Percentiles rank a stretch among this genome's conserved stretches.
These are phyloP conservation scores for Aleiodes testaceus DNA, from an alignment of 2,888 invertebrate species.

Conservation along the genomic window DNA sequence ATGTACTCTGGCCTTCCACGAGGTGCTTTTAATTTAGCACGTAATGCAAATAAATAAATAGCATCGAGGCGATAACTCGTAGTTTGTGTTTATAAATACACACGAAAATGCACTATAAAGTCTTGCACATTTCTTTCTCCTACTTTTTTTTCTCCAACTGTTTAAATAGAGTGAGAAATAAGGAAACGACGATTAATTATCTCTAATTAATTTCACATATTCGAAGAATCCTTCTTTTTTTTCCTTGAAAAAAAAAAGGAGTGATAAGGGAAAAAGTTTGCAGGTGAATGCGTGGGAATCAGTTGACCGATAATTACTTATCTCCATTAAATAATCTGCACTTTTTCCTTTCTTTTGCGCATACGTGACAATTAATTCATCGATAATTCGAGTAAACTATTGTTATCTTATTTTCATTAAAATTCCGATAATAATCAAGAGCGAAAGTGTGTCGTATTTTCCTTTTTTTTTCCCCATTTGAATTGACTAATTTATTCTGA, in stretches of 20 bases:
- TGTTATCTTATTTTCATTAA: constrained; percentile 12
- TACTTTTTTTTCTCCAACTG: not conserved
- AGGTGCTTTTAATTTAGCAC: constrained; percentile 63
- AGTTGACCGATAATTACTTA: constrained; percentile 44
- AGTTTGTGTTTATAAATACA: constrained; percentile 8
- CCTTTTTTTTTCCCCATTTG: not conserved
- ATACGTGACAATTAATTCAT: constrained; percentile 36
- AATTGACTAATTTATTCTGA: not conserved
- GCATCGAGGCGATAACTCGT: constrained; percentile 56
- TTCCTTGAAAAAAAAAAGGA: constrained; percentile 8
- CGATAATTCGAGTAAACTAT: constrained; percentile 37
- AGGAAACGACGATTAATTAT: constrained; percentile 42
- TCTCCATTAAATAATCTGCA: constrained; percentile 17
- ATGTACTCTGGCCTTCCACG: constrained; percentile 45
- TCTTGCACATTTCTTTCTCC: not conserved
- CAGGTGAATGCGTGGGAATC: constrained; percentile 47
- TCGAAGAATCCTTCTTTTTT: constrained; percentile 26
- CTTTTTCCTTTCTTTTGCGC: constrained; percentile 31
- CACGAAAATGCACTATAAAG: not conserved
- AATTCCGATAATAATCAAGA: constrained; percentile 2
- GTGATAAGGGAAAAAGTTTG: not conserved
- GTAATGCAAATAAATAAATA: constrained; percentile 65
- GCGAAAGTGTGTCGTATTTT: constrained; percentile 13
- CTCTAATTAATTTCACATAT: constrained; percentile 42
- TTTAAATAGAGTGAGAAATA: constrained; percentile 4